These are phyloP conservation scores for Theretra japonica DNA, from an alignment of 2,888 invertebrate species.

Conservation along the genomic window DNA sequence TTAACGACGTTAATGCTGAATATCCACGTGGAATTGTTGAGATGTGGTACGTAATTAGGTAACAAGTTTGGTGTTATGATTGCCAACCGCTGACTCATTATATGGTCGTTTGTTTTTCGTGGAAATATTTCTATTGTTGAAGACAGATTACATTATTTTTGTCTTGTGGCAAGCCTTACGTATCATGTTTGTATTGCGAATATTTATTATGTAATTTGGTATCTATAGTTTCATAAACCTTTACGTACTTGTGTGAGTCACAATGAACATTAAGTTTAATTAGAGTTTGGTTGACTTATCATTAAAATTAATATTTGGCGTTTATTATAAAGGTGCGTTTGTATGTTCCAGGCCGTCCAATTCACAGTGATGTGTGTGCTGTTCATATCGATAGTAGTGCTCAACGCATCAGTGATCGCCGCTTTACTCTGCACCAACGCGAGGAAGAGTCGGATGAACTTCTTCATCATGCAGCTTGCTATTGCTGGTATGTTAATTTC, in stretches of 20 bases:
- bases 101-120: background rate
- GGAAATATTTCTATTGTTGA: background rate
- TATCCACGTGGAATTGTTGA: background rate
- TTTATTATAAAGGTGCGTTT: background rate
- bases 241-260: too few relatives aligned
- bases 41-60: background rate
- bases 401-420: slow-evolving; percentile 94
- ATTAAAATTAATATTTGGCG: too few relatives aligned
- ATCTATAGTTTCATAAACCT: too few relatives aligned
- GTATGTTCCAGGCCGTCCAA: slow-evolving; percentile 89
- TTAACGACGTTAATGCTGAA: background rate
- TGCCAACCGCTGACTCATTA: background rate
- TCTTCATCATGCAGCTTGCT: slow-evolving; percentile 97
- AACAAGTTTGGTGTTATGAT: background rate
- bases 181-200: too few relatives aligned
- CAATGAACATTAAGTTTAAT: too few relatives aligned
- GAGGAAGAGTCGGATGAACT: slow-evolving; percentile 96
- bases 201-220: too few relatives aligned
- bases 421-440: slow-evolving; percentile 93
- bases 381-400: slow-evolving; percentile 93
- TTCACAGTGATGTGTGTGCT: slow-evolving; percentile 94
- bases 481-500: slow-evolving; percentile 89
- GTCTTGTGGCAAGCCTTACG: too few relatives aligned
- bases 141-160: too few relatives aligned
- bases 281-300: too few relatives aligned